Evolutionary conservation across 2,797 vertebrate species (phyloP).

Genomic region (Podarcis lilfordi): DNA sequence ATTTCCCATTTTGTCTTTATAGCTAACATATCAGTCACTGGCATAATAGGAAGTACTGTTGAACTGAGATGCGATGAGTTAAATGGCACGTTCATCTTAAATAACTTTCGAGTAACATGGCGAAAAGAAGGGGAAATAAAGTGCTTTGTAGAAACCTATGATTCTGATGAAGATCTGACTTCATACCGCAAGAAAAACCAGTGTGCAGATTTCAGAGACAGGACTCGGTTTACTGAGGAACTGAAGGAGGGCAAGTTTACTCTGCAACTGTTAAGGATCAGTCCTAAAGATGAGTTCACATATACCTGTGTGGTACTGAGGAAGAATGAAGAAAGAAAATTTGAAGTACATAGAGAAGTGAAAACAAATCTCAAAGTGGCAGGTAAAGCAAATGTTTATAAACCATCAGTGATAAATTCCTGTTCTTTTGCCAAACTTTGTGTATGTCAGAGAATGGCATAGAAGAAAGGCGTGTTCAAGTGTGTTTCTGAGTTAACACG

Average conservation of each 20-base stretch:
- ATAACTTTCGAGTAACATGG: slow-evolving; percentile 68
- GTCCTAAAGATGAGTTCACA: slow-evolving; percentile 50
- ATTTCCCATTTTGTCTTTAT: slow-evolving; percentile 16
- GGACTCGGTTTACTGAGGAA: slow-evolving; percentile 52
- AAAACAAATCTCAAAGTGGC: slow-evolving; percentile 68
- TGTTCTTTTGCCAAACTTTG: background rate
- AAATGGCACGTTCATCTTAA: slow-evolving; percentile 29
- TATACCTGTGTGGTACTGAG: slow-evolving; percentile 70
- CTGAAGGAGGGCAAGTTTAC: slow-evolving; percentile 69
- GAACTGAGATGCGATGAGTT: slow-evolving; percentile 58
- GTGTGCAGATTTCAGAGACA: slow-evolving; percentile 60
- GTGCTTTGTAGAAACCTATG: slow-evolving; percentile 58
- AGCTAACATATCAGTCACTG: slow-evolving; percentile 51
- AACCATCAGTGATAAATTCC: background rate
- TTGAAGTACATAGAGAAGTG: background rate
- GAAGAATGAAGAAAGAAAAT: background rate
- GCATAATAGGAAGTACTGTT: slow-evolving; percentile 59
- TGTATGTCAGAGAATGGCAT: background rate
- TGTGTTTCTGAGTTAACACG: background rate
- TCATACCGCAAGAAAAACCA: background rate
- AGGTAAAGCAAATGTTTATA: slow-evolving; percentile 57
- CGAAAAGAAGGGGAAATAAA: slow-evolving; percentile 54
- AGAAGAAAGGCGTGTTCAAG: background rate
- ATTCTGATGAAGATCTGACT: slow-evolving; percentile 39
- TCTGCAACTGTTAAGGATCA: slow-evolving; percentile 66